Base-by-base conservation (phyloP, 2,888 invertebrate species). In the Drosophila recens region DNA sequence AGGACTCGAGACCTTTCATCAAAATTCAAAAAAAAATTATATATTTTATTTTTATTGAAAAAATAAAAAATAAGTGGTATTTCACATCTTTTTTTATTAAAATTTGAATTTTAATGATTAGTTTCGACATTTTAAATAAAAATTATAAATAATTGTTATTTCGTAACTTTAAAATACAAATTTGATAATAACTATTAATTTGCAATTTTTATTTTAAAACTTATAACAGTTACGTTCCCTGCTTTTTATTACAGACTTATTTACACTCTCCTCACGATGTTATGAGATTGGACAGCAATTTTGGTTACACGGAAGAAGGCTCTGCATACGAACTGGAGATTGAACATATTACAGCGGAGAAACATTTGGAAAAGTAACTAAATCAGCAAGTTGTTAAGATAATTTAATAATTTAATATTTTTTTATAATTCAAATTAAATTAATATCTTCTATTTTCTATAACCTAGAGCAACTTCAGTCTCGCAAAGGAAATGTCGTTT, bases 401-500 rank as follows among this genome's bases (percentile, higher is more conserved):
- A 27, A 27, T 27, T 20, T 0, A 46, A 17, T 11, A 27, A 0
- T 10, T n/a, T n/a, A n/a, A n/a, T n/a, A n/a, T n/a, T n/a, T 0
- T 10, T 38, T n/a, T n/a, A 11, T 2, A 6, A 13, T 36, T 36
- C n/a, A n/a, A 11, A 5, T 4, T 36, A 13, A 36, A 4, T 13
- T 0, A 3, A 27, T 30, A 30, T 0, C 8, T 30, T 9, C 8
- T 1, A 13, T 6, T 38, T n/a, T 51, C 11, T 45, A 13, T 15
- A 20, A 2, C 23, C 1, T 13, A 92, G 92, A 3, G 75, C 80
- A 2, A 89, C 92, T 15, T 87, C 90, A 0, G 72, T 92, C 4
- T 48, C 68, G 1, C 93, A 93, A 57, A 82, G 93, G 13, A 87
- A 90, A 57, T 93, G 93, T 23, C 90, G 93, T 1, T 93, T 91